Percentiles rank a stretch among this genome's conserved stretches.
Evolutionary conservation across 2,113 vertebrate species (phyloP).

Genomic region (Calidris pugnax): DNA sequence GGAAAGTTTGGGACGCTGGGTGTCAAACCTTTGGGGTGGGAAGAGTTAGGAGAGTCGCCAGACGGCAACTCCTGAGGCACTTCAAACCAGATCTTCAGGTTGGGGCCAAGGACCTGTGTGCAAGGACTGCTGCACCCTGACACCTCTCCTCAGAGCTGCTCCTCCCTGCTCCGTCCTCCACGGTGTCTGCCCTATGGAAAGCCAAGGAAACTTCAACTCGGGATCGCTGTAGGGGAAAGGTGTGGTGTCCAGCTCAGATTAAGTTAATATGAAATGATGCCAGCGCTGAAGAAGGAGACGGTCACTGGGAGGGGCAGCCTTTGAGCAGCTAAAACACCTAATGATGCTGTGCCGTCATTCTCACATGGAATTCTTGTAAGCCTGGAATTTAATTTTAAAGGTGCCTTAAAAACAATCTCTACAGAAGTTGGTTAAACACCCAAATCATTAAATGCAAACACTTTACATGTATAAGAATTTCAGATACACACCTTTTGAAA

Average conservation of each 20-base stretch:
- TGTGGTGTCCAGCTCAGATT: background rate
- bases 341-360: background rate
- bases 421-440: background rate
- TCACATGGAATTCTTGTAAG: background rate
- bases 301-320: background rate
- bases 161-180: background rate
- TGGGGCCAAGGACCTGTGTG: background rate
- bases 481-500: background rate
- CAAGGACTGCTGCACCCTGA: background rate
- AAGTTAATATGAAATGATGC: background rate
- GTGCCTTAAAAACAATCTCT: background rate
- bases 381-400: background rate
- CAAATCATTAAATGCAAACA: background rate
- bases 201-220: background rate
- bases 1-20: accelerated
- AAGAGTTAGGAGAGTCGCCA: background rate
- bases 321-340: background rate
- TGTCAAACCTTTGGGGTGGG: background rate
- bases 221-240: background rate
- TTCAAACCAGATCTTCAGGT: background rate
- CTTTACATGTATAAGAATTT: background rate
- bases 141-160: background rate
- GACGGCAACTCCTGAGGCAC: background rate
- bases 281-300: background rate
- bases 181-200: background rate